phyloP scores from a whole-genome alignment of 1,140 invertebrate species.

The Temnothorax longispinosus region DNA sequence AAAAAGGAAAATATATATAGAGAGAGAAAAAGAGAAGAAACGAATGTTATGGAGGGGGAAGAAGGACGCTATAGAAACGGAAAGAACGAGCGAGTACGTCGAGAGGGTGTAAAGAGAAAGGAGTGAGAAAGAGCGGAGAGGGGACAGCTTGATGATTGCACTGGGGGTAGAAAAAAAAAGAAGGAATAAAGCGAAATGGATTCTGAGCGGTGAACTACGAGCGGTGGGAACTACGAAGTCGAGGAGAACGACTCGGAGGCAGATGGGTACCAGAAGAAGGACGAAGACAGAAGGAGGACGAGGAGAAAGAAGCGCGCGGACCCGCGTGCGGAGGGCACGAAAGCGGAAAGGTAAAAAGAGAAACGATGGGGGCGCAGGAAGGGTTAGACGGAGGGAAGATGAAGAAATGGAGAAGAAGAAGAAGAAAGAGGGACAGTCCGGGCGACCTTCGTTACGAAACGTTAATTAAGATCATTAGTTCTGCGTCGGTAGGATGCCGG shows the following conservation, averaged over 20 bases:
- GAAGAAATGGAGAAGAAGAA: slow-evolving; percentile 49
- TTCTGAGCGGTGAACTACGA: slow-evolving; percentile 34
- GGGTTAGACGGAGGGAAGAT: background rate
- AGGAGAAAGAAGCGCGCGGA: slow-evolving; percentile 25
- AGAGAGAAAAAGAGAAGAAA: background rate
- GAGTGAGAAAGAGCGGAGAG: background rate
- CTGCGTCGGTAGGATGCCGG: slow-evolving; percentile 79
- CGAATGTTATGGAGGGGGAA: slow-evolving; percentile 17
- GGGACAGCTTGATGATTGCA: slow-evolving; percentile 16
- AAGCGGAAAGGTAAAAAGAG: slow-evolving; percentile 37
- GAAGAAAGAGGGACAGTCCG: slow-evolving; percentile 59
- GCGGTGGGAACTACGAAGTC: slow-evolving; percentile 46
- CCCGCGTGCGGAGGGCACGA: slow-evolving; percentile 19
- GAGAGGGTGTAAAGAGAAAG: slow-evolving; percentile 29
- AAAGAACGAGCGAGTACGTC: background rate
- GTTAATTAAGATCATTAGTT: slow-evolving; percentile 85
- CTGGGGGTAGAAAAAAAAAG: slow-evolving; percentile 38
- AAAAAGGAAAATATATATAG: background rate
- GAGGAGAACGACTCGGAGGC: background rate
- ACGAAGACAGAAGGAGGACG: background rate
- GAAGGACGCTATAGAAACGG: slow-evolving; percentile 47
- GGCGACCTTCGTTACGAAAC: slow-evolving; percentile 82
- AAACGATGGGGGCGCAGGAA: background rate
- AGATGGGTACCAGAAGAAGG: slow-evolving; percentile 37
- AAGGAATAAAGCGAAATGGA: slow-evolving; percentile 44